Conservation (phyloP, 2,113 vertebrate species). For the Cololabis saira region DNA sequence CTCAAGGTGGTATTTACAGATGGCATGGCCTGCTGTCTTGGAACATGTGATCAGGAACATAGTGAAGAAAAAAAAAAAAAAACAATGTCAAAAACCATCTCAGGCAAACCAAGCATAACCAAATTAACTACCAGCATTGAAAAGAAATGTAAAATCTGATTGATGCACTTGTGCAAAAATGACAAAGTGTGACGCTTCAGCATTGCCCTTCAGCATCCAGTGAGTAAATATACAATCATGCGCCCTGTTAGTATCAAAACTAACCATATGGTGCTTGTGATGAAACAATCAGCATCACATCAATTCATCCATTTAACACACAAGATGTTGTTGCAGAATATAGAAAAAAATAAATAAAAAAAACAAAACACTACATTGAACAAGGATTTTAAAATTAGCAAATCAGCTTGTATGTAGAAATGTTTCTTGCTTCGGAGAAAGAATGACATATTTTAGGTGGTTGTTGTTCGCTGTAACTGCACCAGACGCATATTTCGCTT, state of each 20-base stretch:
- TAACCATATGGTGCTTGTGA: slow-evolving; percentile 44
- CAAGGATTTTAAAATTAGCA: slow-evolving; percentile 23
- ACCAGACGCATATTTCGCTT: not conserved
- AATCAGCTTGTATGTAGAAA: too few species aligned
- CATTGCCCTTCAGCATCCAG: slow-evolving; percentile 71
- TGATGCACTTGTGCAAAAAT: slow-evolving; percentile 39
- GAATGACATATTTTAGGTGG: slow-evolving; percentile 22
- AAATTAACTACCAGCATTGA: slow-evolving; percentile 34
- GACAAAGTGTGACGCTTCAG: slow-evolving; percentile 43
- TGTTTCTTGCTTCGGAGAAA: slow-evolving; percentile 1
- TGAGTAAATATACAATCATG: slow-evolving; percentile 75
- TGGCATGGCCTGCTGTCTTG: slow-evolving; percentile 55
- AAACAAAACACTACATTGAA: slow-evolving; percentile 23
- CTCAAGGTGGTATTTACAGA: slow-evolving; percentile 78
- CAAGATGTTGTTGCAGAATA: slow-evolving; percentile 45
- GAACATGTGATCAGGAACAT: slow-evolving; percentile 56
- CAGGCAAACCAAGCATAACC: slow-evolving; percentile 59
- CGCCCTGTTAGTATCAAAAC: slow-evolving; percentile 48
- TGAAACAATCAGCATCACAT: slow-evolving; percentile 44
- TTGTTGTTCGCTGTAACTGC: slow-evolving; percentile 12
- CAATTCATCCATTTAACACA: slow-evolving; percentile 50
- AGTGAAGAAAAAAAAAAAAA: slow-evolving; percentile 29
- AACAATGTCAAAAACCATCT: slow-evolving; percentile 47
- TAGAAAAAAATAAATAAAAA: too few species aligned
- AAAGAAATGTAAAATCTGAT: slow-evolving; percentile 42